Base-by-base conservation (phyloP, 2,888 invertebrate genomes). In the Erynnis tages region DNA sequence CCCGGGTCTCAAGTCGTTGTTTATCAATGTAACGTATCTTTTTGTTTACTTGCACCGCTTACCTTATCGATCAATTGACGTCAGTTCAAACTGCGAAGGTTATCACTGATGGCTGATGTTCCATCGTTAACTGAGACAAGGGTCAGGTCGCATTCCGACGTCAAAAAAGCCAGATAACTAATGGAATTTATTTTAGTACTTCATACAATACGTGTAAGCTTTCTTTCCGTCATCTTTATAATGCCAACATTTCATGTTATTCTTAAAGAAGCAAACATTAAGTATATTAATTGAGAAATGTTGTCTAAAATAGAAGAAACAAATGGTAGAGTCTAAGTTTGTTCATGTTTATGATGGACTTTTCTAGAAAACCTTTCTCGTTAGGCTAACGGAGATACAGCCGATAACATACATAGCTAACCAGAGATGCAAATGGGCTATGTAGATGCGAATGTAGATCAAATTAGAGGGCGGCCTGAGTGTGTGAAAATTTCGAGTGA, bases 11-110 rank as follows among this genome's bases (percentile, higher is more conserved):
- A 35, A 54, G 56, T 53, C 55, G 52, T 37, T 43, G 57, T 53
- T 56, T 49, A 75, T 76, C 52, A 52, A 72, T 73, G 67, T 67
- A 69, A 70, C 66, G 17, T 50, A 66, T 69, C 72, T 74, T 76
- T 79, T 79, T 82, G 79, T 82, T 84, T 80, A 79, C 76, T 65
- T 67, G 63, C 67, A 69, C 64, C 59, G 66, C 11, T 27, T 41
- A 57, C 67, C 50, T 70, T 82, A 84, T 86, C 85, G 72, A 81
- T 80, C 79, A 75, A 73, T 80, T 83, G 83, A 86, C 87, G 88
- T 87, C 85, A 85, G 79, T 73, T 67, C 66, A 59, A 65, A 66
- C 66, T 61, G 63, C 60, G 66, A 67, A 76, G 82, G 82, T 83
- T 82, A 85, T 82, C 81, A 54, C 25, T 54, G 73, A 76, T 74